Conservation (phyloP, 2,113 vertebrate genomes). For the Synodontis membranacea region DNA sequence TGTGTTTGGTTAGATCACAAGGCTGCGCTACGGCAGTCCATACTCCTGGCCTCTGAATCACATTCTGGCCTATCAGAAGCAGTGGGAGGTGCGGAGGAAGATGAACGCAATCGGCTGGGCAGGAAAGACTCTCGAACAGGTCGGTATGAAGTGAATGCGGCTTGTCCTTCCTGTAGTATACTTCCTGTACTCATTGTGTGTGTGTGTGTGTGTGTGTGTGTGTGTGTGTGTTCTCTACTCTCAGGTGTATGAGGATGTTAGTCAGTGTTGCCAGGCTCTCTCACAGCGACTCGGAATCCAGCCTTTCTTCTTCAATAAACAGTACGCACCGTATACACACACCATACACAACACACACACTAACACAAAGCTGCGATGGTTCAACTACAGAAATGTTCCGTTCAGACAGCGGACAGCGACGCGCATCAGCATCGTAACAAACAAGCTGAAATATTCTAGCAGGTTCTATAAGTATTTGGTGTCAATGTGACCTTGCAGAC, state of each 20-base stretch:
- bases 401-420: not conserved
- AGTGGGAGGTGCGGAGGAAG: constrained; percentile 92
- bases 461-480: too few species aligned
- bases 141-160: constrained; percentile 43
- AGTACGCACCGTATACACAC: constrained; percentile 74
- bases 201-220: not conserved
- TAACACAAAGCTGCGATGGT: not conserved
- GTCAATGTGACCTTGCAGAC: not conserved
- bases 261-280: constrained; percentile 92
- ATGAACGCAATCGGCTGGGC: constrained; percentile 98
- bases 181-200: not conserved
- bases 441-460: not conserved
- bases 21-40: constrained; percentile 74
- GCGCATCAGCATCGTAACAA: not conserved
- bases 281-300: constrained; percentile 92
- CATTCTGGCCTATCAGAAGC: constrained; percentile 89
- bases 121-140: constrained; percentile 88
- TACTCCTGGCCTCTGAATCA: constrained; percentile 77
- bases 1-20: constrained; percentile 66
- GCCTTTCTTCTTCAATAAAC: constrained; percentile 92
- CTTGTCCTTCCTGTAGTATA: not conserved
- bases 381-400: not conserved
- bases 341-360: not conserved
- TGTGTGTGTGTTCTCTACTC: constrained; percentile 11
- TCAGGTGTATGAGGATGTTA: constrained; percentile 94